Evolutionary conservation across 2,113 vertebrate species (phyloP).

Genomic region (Phalacrocorax carbo): DNA sequence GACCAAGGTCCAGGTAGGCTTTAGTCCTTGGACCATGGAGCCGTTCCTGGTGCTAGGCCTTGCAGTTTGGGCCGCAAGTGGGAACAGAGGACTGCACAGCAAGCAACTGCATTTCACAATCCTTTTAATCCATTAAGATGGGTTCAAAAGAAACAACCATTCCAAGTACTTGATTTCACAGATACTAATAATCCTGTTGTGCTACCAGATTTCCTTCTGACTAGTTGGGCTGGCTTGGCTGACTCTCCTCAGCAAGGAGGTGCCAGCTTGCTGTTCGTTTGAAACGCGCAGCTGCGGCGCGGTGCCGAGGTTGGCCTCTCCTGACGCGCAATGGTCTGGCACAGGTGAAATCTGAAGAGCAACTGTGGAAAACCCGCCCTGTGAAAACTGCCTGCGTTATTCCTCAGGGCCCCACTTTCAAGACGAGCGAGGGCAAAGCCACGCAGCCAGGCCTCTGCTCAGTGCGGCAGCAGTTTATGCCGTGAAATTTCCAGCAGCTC

Average conservation of each 20-base stretch:
- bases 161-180: background rate
- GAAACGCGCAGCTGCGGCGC: background rate
- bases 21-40: background rate
- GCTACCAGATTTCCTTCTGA: background rate
- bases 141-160: background rate
- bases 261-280: rapidly evolving
- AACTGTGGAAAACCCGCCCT: rapidly evolving
- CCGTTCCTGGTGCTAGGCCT: background rate
- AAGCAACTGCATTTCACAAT: background rate
- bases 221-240: background rate
- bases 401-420: background rate
- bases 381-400: background rate
- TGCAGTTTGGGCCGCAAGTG: background rate
- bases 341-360: background rate
- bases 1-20: background rate
- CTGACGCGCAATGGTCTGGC: background rate
- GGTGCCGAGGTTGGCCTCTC: background rate
- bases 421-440: background rate
- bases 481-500: background rate
- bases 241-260: background rate
- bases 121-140: background rate
- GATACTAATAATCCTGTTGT: background rate
- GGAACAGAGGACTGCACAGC: background rate
- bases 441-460: background rate
- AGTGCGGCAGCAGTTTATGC: rapidly evolving